Base-by-base conservation (phyloP, 2,113 vertebrate species). In the Sporophila hypoxantha region DNA sequence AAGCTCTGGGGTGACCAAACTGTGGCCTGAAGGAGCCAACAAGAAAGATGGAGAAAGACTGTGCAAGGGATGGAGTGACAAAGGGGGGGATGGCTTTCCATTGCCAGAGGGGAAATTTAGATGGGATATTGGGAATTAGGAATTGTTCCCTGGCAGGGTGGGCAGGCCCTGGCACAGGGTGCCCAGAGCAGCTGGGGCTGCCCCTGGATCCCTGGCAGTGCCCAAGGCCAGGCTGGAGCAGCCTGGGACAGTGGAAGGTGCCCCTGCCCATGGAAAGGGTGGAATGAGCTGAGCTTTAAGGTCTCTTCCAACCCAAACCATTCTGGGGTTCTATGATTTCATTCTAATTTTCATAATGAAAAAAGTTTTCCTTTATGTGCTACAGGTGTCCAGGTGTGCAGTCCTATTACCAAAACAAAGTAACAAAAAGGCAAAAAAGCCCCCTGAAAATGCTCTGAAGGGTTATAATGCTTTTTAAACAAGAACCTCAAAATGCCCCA, bases 231-330 rank as follows among this genome's bases (percentile, higher is more conserved):
- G 65, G 57, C 0, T 70, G 57, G 57, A 64, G 57, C 66, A 56
- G 1, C 26, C 83, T 71, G 74, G 74, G 50, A 18, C 1, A 6
- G 42, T 42, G 57, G 57, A 0, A 85, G 36, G 30, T 27, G 57
- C 56, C 26, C 17, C 74, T 70, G 82, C 3, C 19, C 25, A 26
- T 34, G 49, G 36, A 64, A 34, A 21, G n/a, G 15, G 21, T 16
- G 18, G 15, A 0, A 7, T 1, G 1, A 4, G 17, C 1, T 42
- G 50, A 1, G 5, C 2, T 42, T 16, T 36, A 1, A 22, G 7
- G 13, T 37, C 15, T 6, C 8, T 86, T 7, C 30, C 9, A 2
- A 14, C 21, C 36, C 30, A 57, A 71, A 29, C 5, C 8, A 19
- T 6, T 8, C 25, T 49, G 29, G 8, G 2, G 2, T 39, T 73